Conservation (phyloP, 2,797 vertebrate species). For the Scomberomorus guttatus region DNA sequence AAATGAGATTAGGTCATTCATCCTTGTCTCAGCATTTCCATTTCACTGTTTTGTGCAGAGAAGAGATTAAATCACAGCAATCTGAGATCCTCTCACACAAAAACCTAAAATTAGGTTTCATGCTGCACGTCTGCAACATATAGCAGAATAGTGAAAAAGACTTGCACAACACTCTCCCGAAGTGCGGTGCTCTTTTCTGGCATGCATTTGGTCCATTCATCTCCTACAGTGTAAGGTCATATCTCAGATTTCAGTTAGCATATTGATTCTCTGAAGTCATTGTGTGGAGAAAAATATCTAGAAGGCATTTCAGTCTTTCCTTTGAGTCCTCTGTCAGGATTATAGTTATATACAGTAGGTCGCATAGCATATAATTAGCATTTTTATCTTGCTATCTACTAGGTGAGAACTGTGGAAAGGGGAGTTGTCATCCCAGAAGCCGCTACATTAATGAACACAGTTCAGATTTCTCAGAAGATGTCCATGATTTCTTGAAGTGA, state of each 20-base stretch:
- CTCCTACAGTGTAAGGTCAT: conserved; percentile 50
- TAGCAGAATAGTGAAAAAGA: conserved; percentile 21
- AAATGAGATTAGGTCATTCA: conserved; percentile 74
- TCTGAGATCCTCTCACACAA: conserved; percentile 37
- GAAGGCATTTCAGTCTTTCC: conserved; percentile 37
- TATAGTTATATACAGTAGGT: conserved; percentile 6
- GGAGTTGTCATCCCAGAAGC: conserved; percentile 9
- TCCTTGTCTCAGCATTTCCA: conserved; percentile 72
- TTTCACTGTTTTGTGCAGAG: conserved; percentile 50
- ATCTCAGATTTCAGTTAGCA: conserved; percentile 35
- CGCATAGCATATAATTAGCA: conserved; percentile 8
- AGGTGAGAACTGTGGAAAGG: conserved; percentile 1
- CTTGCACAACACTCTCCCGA: conserved; percentile 10
- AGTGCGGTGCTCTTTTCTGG: conserved; percentile 16
- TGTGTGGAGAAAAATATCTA: conserved; percentile 39
- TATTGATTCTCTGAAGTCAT: conserved; percentile 58
- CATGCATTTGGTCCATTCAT: conserved; percentile 25
- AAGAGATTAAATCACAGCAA: conserved; percentile 55
- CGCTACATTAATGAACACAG: conserved; percentile 7
- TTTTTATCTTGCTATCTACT: conserved; percentile 18
- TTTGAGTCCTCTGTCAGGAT: conserved; percentile 16
- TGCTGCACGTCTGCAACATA: not conserved
- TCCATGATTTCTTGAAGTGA: conserved; percentile 43
- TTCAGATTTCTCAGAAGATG: conserved; percentile 6
- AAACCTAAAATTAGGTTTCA: conserved; percentile 33